Percentiles rank a stretch among this genome's conserved stretches.
Evolutionary conservation across 2,797 vertebrate genomes (phyloP).

Genomic region (Macrochelys suwanniensis): DNA sequence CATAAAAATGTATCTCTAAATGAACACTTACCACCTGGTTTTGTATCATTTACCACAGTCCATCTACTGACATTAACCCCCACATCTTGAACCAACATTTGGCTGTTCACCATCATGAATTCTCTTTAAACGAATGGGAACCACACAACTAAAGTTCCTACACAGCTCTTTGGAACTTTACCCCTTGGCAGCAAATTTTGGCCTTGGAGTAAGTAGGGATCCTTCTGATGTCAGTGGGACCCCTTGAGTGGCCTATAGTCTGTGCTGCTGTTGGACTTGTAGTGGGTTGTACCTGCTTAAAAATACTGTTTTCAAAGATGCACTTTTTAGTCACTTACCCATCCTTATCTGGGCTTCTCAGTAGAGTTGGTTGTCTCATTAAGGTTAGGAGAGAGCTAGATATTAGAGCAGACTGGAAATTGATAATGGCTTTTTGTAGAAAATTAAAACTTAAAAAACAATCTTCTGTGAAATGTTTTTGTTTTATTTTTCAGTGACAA

Average conservation of each 20-base stretch:
- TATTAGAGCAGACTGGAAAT: not conserved
- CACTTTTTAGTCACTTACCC: not conserved
- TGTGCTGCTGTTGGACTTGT: not conserved
- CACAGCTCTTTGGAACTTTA: not conserved
- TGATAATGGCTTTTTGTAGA: not conserved
- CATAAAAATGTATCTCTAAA: not conserved
- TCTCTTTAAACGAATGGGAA: not conserved
- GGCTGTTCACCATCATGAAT: slow-evolving; percentile 28
- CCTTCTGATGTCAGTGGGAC: slow-evolving; percentile 54
- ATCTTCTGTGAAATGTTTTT: not conserved
- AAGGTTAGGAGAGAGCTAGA: not conserved
- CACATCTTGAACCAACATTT: slow-evolving; percentile 45
- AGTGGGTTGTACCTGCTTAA: not conserved
- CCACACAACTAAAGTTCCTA: slow-evolving; percentile 20
- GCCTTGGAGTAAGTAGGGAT: slow-evolving; percentile 21
- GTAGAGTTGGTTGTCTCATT: slow-evolving; percentile 4
- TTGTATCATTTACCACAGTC: not conserved
- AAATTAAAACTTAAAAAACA: not conserved
- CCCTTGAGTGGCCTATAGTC: slow-evolving; percentile 39
- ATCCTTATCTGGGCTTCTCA: not conserved
- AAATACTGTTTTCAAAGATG: not conserved
- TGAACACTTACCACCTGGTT: not conserved
- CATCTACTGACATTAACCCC: slow-evolving; percentile 24
- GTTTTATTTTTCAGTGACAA: not conserved
- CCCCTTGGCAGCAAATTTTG: slow-evolving; percentile 41